Evolutionary conservation across 2,797 vertebrate species (phyloP).

Genomic region (Aplochiton taeniatus): DNA sequence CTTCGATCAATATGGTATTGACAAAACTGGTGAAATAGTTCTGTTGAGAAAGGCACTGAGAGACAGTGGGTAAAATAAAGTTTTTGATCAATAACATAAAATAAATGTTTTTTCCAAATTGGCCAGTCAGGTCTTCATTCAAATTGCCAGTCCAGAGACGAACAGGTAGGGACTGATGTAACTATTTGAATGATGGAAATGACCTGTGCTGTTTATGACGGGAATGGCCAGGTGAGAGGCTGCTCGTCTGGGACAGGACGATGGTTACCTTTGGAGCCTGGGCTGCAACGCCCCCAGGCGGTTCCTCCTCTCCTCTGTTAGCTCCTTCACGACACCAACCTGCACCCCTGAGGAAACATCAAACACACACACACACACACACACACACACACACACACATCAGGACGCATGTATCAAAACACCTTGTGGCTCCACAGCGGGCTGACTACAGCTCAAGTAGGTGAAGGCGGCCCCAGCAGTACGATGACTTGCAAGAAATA

Average conservation of each 20-base stretch:
- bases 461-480: too few species aligned
- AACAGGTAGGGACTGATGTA: background rate
- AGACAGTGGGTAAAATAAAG: too few species aligned
- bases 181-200: too few species aligned
- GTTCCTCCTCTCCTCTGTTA: slow-evolving; percentile 66
- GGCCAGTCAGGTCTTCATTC: too few species aligned
- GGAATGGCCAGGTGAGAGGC: background rate
- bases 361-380: slow-evolving; percentile 15
- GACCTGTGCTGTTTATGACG: background rate
- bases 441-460: background rate
- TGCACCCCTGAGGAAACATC: slow-evolving; percentile 70
- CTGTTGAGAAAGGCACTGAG: too few species aligned
- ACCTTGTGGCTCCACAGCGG: background rate
- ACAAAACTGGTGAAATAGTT: too few species aligned
- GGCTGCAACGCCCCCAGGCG: slow-evolving; percentile 66
- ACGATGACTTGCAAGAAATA: too few species aligned
- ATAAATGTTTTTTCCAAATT: too few species aligned
- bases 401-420: background rate
- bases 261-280: slow-evolving; percentile 69
- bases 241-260: background rate
- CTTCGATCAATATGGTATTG: too few species aligned
- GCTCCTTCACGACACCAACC: slow-evolving; percentile 75
- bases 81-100: too few species aligned
- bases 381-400: background rate
- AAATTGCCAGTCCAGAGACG: background rate